phyloP scores from a whole-genome alignment of 1,140 invertebrate genomes.

The Polyergus mexicanus region DNA sequence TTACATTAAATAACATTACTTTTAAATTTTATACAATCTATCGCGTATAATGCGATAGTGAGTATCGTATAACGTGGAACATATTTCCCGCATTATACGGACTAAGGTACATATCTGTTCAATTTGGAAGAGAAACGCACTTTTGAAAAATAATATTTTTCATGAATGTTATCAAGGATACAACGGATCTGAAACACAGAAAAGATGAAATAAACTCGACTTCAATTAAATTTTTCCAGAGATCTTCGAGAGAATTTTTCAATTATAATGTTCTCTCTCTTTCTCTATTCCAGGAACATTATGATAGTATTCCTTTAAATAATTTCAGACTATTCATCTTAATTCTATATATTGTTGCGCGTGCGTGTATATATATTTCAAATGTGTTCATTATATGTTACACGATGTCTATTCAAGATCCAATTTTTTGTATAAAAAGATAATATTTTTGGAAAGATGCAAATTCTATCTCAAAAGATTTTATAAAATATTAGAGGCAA shows the following conservation, averaged over 20 bases:
- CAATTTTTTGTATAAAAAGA: background rate
- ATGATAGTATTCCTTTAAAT: background rate
- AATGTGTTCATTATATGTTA: background rate
- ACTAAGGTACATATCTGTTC: background rate
- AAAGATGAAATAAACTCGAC: background rate
- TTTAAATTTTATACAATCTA: too few species aligned
- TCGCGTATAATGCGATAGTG: too few species aligned
- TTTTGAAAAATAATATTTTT: conserved; percentile 2
- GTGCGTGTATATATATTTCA: background rate
- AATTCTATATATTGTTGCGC: background rate
- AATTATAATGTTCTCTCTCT: conserved; percentile 10
- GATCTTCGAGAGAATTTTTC: background rate
- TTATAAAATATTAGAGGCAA: background rate
- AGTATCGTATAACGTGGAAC: too few species aligned
- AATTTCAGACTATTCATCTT: background rate
- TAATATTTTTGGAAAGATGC: background rate
- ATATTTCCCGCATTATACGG: too few species aligned
- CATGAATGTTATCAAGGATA: background rate
- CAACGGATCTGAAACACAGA: background rate
- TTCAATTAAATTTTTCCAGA: background rate
- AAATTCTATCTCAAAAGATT: background rate
- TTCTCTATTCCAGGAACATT: background rate
- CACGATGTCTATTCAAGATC: background rate
- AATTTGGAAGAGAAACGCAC: background rate
- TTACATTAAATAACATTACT: too few species aligned